Evolutionary conservation across 2,113 vertebrate genomes (phyloP), one percentile per base, ranked within the genome.

Genomic region (Lepus americanus): DNA sequence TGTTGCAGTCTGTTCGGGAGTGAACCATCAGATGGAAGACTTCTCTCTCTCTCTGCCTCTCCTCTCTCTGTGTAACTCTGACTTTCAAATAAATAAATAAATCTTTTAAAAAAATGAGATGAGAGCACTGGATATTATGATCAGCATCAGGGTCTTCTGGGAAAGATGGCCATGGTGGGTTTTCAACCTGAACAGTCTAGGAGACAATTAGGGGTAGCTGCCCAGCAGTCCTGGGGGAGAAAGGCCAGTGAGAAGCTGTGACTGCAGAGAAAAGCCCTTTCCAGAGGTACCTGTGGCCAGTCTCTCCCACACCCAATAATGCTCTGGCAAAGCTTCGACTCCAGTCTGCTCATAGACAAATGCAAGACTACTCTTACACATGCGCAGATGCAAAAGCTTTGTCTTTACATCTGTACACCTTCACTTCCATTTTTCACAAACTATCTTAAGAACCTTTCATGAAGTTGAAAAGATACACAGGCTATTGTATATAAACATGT

Each of bases 351-450:
- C 5, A 29, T 36, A 69, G 67, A 61, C 31, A 53, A 36, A 1
- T 6, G 63, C 19, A 55, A 70, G 20, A 3, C 19, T 81, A 51
- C 1, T 49, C 27, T 7, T 72, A 0, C 29, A 59, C 59, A 59
- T 81, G 49, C 31, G 13, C 5, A 33, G 61, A 25, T 72, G 27
- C 44, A n/a, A 55, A 84, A 86, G 25, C 55, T 72, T 87, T 66
- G 55, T 51, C 51, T 95, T 91, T 74, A 49, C 8, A 55, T 92
- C 36, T 77, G 55, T 64, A 66, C 2, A 73, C 89, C 67, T 94
- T 53, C 29, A 87, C 82, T 94, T 70, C 3, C 16, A 19, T 81
- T 55, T n/a, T 53, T 79, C 53, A 51, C 14, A 72, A 67, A 86
- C 31, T 72, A 53, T 78, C 90, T 81, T 67, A 73, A 63, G n/a